Conservation (phyloP, 2,113 vertebrate species). For the Myiozetetes cayanensis region DNA sequence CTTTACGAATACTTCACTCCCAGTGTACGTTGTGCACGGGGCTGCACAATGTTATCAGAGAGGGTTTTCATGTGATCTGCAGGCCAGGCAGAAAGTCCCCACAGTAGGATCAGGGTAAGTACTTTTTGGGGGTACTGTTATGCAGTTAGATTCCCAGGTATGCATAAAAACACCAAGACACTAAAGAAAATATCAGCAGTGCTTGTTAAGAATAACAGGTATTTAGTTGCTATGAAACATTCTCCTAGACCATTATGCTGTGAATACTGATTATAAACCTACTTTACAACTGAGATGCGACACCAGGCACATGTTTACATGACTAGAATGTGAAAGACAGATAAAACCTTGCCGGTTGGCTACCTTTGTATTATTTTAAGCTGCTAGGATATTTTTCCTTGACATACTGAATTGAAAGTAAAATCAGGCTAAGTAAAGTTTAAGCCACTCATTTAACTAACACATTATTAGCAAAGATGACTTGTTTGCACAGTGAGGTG, state of each 20-base stretch:
- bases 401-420: neutral
- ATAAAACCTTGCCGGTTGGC: neutral
- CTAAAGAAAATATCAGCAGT: neutral
- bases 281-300: neutral
- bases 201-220: neutral
- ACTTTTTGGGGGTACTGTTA: neutral
- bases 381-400: neutral
- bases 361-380: neutral
- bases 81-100: neutral
- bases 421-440: neutral
- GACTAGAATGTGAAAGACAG: neutral
- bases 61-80: accelerated
- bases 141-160: neutral
- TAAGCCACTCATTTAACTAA: neutral
- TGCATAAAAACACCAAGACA: neutral
- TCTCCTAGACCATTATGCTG: neutral
- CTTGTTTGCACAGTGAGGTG: neutral
- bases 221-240: neutral
- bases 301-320: neutral
- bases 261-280: neutral
- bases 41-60: neutral
- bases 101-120: neutral
- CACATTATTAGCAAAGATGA: neutral
- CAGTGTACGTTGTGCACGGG: accelerated
- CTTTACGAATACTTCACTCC: neutral